A percentile compares a stretch with the other conserved stretches of the same genome.
These are phyloP conservation scores for Folsomia manolachei DNA, from an alignment of 2,888 invertebrate species.

Conservation along the genomic window DNA sequence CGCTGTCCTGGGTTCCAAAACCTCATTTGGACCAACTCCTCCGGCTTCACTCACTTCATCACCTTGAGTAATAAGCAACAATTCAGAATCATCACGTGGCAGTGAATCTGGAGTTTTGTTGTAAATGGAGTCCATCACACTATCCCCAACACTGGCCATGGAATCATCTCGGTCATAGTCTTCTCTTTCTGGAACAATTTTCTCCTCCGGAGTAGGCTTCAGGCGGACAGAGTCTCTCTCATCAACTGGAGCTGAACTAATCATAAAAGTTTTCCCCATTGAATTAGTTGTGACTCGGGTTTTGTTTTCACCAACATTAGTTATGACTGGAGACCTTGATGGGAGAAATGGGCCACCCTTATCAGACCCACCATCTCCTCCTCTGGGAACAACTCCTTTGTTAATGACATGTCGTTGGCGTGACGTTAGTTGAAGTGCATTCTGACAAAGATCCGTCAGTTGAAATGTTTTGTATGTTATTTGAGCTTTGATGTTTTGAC, in stretches of 20 bases:
- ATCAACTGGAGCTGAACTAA: background rate
- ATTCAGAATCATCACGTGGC: conserved; percentile 12
- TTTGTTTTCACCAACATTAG: too few relatives aligned
- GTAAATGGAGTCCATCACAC: conserved; percentile 45
- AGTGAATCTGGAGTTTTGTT: conserved; percentile 24
- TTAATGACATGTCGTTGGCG: conserved; percentile 10
- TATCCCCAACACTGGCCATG: conserved; percentile 37
- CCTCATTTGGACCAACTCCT: background rate
- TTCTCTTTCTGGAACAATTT: conserved; percentile 2
- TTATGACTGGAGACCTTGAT: too few relatives aligned
- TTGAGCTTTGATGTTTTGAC: background rate
- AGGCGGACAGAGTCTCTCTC: background rate
- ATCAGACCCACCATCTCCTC: too few relatives aligned
- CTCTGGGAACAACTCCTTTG: conserved; percentile 21
- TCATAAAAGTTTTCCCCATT: background rate
- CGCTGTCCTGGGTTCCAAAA: too few relatives aligned
- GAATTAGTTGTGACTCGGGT: background rate
- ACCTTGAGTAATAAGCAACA: conserved; percentile 4
- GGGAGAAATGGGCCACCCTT: too few relatives aligned
- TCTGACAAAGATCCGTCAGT: conserved; percentile 36
- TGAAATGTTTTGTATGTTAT: conserved; percentile 9
- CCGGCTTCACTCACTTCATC: too few relatives aligned
- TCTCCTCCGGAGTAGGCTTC: background rate
- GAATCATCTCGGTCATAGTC: background rate
- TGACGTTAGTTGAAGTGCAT: conserved; percentile 21